Conservation (phyloP, 2,888 invertebrate species). For the Drosophila merina region DNA sequence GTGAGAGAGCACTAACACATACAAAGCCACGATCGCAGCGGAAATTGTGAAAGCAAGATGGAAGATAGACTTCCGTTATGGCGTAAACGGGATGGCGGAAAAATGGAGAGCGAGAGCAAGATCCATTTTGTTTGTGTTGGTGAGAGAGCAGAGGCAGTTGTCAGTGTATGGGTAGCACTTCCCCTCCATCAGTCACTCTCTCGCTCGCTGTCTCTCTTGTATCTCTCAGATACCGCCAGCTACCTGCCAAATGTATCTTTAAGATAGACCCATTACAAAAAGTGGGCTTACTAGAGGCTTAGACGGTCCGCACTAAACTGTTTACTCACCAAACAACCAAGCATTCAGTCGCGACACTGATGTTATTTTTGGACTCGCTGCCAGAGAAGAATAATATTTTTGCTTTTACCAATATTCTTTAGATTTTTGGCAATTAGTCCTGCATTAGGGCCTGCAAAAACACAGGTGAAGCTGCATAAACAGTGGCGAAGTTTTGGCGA, state of each 20-base stretch:
- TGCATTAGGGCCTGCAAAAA: conserved; percentile 58
- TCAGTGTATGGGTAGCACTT: conserved; percentile 57
- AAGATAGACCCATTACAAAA: conserved; percentile 39
- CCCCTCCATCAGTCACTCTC: conserved; percentile 48
- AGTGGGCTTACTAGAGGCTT: conserved; percentile 58
- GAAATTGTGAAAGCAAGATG: conserved; percentile 51
- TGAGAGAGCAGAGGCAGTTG: conserved; percentile 14
- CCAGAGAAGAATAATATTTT: conserved; percentile 53
- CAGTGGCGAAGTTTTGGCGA: conserved; percentile 20
- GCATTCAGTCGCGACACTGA: conserved; percentile 5
- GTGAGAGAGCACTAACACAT: conserved; percentile 63
- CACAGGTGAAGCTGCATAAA: conserved; percentile 15
- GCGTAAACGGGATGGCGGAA: conserved; percentile 4
- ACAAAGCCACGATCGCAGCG: conserved; percentile 35
- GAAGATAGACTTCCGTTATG: conserved; percentile 38
- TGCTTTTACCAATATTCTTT: conserved; percentile 47
- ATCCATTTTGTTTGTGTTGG: neutral
- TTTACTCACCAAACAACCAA: conserved; percentile 71
- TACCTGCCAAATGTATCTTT: conserved; percentile 52
- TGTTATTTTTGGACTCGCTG: conserved; percentile 28
- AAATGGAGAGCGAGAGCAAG: conserved; percentile 27
- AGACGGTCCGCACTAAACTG: conserved; percentile 57
- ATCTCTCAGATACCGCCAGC: conserved; percentile 44
- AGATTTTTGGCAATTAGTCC: conserved; percentile 71
- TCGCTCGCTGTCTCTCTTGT: conserved; percentile 11